Evolutionary conservation across 2,113 vertebrate species (phyloP), one percentile per base, ranked within the genome.

Genomic region (Pelusios castaneus): DNA sequence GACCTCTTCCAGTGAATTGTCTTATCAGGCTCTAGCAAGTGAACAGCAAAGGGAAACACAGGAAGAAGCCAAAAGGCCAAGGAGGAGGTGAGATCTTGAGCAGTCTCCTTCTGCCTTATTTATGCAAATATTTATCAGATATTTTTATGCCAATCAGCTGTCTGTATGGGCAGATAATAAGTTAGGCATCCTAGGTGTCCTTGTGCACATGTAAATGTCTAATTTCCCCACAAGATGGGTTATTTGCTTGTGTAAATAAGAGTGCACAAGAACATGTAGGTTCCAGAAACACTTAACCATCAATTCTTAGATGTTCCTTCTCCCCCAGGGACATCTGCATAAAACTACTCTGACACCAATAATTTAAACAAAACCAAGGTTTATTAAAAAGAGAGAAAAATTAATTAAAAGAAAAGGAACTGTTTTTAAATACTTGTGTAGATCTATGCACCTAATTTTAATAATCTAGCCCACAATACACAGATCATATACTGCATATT

Each of bases 41-140:
- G 47, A 47, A 47, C 47, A 47, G 6, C 47, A 47, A 10, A 47
- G 3, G 17, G 1, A 51, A 82, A 91, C 67, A 3, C 1, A 76
- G 58, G 10, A 21, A 24, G 87, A 80, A 54, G 31, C 0, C 0
- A 31, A 87, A 5, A 0, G 41, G 41, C 1, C 6, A 49, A 75
- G 22, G 13, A 85, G 81, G 1, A 27, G 13, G 13, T 73, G 54
- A 76, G 22, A 84, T 3, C 34, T 70, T 4, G 89, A 76, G 1
- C 8, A 63, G 1, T 22, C 6, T 85, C 78, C 4, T 75, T 70
- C 17, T 75, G 82, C 22, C 1, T 82, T 58, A 55, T 80, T 60
- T 70, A 8, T 45, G 22, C 19, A 2, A 5, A 3, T 73, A 58
- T 87, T 92, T 83, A 17, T 63, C 52, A 41, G 4, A 4, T 49